Conservation (phyloP, 2,888 invertebrate genomes). For the Brassicogethes aeneus region DNA sequence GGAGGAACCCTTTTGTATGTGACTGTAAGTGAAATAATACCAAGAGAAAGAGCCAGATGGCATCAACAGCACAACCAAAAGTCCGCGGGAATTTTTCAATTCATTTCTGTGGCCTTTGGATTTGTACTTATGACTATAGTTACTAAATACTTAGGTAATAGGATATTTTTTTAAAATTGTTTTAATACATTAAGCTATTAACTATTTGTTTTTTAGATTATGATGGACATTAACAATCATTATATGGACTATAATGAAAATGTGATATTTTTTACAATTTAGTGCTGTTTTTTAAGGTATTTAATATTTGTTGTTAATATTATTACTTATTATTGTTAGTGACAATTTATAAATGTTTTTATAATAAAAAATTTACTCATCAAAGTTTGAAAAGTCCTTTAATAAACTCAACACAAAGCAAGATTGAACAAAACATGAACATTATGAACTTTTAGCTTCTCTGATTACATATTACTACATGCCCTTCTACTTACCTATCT, state of each 20-base stretch:
- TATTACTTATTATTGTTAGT: too few relatives aligned
- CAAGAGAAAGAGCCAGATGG: slow-evolving; percentile 67
- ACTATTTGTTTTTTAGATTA: background rate
- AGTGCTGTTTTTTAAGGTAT: background rate
- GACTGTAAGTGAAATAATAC: slow-evolving; percentile 67
- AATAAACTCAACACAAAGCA: too few relatives aligned
- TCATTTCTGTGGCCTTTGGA: slow-evolving; percentile 50
- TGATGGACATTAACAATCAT: too few relatives aligned
- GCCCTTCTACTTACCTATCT: too few relatives aligned
- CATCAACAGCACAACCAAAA: slow-evolving; percentile 47
- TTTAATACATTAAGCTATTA: slow-evolving; percentile 1
- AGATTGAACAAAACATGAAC: too few relatives aligned
- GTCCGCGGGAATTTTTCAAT: slow-evolving; percentile 55
- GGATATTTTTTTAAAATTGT: too few relatives aligned
- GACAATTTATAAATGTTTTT: too few relatives aligned
- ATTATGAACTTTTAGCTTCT: too few relatives aligned
- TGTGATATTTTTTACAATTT: background rate
- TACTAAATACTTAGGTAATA: slow-evolving; percentile 52
- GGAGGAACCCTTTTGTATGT: slow-evolving; percentile 72
- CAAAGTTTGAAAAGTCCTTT: too few relatives aligned
- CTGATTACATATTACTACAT: too few relatives aligned
- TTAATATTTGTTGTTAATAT: too few relatives aligned
- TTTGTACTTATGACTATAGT: slow-evolving; percentile 56
- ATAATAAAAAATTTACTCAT: too few relatives aligned
- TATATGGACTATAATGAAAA: background rate